Conservation (phyloP, 2,113 vertebrate genomes). For the Oreotragus oreotragus region DNA sequence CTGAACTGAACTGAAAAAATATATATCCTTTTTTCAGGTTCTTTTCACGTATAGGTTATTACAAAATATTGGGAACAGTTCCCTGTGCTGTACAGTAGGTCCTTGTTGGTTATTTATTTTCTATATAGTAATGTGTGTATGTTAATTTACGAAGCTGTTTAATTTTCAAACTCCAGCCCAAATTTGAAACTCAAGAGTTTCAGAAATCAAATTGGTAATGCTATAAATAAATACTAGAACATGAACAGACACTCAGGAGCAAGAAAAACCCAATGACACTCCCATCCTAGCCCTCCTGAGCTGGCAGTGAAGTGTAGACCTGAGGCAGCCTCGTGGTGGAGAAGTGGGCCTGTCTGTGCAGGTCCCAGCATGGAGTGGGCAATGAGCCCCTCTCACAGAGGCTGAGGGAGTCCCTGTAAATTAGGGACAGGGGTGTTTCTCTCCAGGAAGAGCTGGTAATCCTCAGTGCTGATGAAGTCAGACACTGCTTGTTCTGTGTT, state of each 20-base stretch:
- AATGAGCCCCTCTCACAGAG: not conserved
- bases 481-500: not conserved
- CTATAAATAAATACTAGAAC: not conserved
- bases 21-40: not conserved
- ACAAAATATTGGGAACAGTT: not conserved
- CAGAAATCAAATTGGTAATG: not conserved
- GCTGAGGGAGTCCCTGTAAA: not conserved
- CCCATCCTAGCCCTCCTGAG: no score
- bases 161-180: not conserved
- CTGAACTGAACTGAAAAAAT: not conserved
- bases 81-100: not conserved
- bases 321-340: fast-evolving
- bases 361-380: fast-evolving
- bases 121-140: not conserved
- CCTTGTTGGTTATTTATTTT: not conserved
- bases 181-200: not conserved
- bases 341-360: not conserved
- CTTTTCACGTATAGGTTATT: not conserved
- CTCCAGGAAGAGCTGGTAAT: not conserved
- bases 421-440: not conserved
- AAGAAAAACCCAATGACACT: fast-evolving
- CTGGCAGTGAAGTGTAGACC: fast-evolving
- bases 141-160: not conserved
- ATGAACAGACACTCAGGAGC: not conserved
- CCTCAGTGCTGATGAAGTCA: not conserved